Base-by-base conservation (phyloP, 2,888 invertebrate species). In the Drosophila lutescens region DNA sequence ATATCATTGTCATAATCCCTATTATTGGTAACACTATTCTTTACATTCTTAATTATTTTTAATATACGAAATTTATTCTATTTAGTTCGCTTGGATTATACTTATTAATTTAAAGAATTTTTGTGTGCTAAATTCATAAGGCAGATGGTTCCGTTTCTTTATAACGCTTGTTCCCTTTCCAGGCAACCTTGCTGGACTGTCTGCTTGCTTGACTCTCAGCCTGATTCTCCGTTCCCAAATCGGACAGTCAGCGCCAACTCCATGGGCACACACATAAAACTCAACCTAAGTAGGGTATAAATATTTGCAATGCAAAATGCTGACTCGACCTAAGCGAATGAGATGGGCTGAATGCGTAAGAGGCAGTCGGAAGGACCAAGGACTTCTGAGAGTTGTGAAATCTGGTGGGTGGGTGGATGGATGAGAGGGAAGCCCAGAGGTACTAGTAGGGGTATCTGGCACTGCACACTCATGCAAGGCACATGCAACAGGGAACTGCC, bases 261-360 rank as follows among this genome's bases (percentile, higher is more conserved):
- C 47, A 50, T 61, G 41, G 57, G 71, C 49, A 76, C 44, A 49
- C 51, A 38, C 62, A 71, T 68, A 60, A 59, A 77, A 58, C 66
- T 72, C 50, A 67, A 46, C 55, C 40, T 63, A 76, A 76, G 63
- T 58, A 61, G 67, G 61, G 54, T 55, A 61, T 54, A 69, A 60
- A 69, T 71, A 74, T 81, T 76, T 75, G 72, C 72, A 77, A 77
- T 88, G 70, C 80, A 77, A 77, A 77, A 76, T 68, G 70, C 67
- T 54, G 68, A 67, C 61, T 58, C 34, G 51, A 62, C 47, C 51
- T 17, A 50, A 80, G 47, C 56, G 54, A 68, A 55, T 40, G 66
- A 34, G 69, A 46, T 47, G 36, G 68, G 10, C 44, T 54, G 69
- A 40, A 55, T 49, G 55, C 41, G 46, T 26, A 57, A 32, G 54